These are phyloP conservation scores for Arnoldichthys spilopterus DNA, from an alignment of 2,797 vertebrate genomes.

Conservation along the genomic window DNA sequence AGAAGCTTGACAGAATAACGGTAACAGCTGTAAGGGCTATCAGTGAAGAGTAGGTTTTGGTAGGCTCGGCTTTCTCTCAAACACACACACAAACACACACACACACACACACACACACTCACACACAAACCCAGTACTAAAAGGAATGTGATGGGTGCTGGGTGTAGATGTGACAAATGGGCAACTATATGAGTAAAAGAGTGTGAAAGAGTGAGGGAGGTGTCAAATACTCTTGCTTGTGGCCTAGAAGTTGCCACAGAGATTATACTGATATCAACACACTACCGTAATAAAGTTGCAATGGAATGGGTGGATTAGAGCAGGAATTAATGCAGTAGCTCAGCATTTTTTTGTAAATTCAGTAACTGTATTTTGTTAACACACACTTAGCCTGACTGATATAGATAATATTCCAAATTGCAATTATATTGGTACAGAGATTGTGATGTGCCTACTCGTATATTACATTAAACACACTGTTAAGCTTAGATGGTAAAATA, in stretches of 20 bases:
- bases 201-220: slow-evolving; percentile 1
- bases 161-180: neutral
- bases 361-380: neutral
- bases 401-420: neutral
- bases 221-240: neutral
- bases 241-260: neutral
- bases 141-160: slow-evolving; percentile 44
- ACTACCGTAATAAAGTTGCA: neutral
- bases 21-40: slow-evolving; percentile 53
- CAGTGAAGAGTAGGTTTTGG: slow-evolving; percentile 16
- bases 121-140: slow-evolving; percentile 57
- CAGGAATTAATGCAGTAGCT: neutral
- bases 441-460: neutral
- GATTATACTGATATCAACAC: neutral
- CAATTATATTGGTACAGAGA: too few species aligned
- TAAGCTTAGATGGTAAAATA: neutral
- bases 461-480: neutral
- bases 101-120: slow-evolving; percentile 24
- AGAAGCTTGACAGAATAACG: slow-evolving; percentile 34
- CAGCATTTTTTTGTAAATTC: neutral
- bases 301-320: neutral
- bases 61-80: slow-evolving; percentile 49
- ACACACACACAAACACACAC: slow-evolving; percentile 31
- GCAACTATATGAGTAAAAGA: neutral
- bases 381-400: neutral